Base-by-base conservation (phyloP, 2,888 invertebrate species). In the Buathra laborator region DNA sequence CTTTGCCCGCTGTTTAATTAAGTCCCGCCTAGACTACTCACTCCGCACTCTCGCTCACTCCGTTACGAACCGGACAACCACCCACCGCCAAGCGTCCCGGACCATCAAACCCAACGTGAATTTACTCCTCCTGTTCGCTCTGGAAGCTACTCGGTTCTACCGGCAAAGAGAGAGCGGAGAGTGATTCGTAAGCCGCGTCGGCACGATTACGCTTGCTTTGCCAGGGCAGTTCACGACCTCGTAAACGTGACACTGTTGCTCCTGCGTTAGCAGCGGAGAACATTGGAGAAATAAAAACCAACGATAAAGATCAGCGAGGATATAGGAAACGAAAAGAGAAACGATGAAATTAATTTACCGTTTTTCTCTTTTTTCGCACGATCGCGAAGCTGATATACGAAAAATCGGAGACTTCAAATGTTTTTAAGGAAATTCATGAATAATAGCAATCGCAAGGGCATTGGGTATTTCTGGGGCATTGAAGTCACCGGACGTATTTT, bases 1-100 rank as follows among this genome's bases (percentile, higher is more conserved):
- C 92, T 92, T 93, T 92, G 90, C 92, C 89, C 90, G 91, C 91
- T 93, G 93, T 94, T 94, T 94, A 94, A 94, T 94, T 94, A 94
- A 94, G 93, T 93, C 93, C 92, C 90, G 91, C 93, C 92, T 92
- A 91, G 91, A 91, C 93, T 92, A 91, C 91, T 92, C 91, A 89
- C 90, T 89, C 91, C 89, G 87, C 87, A 85, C 84, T 81, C 85
- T 84, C 83, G 77, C 88, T 87, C 87, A 72, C 89, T 88, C 89
- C 87, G 86, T 71, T 80, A 68, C 80, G 72, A 83, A 76, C 82
- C 71, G 71, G 71, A 82, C 85, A 67, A 80, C 82, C 72, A 82
- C 87, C 37, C 86, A 81, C 85, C 82, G 62, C 62, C 78, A 48
- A 67, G 66, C 43, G 62, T 32, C 80, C 53, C 48, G 3, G 66